These are phyloP conservation scores for Baryphthengus martii DNA, from an alignment of 2,113 vertebrate species.

Conservation along the genomic window DNA sequence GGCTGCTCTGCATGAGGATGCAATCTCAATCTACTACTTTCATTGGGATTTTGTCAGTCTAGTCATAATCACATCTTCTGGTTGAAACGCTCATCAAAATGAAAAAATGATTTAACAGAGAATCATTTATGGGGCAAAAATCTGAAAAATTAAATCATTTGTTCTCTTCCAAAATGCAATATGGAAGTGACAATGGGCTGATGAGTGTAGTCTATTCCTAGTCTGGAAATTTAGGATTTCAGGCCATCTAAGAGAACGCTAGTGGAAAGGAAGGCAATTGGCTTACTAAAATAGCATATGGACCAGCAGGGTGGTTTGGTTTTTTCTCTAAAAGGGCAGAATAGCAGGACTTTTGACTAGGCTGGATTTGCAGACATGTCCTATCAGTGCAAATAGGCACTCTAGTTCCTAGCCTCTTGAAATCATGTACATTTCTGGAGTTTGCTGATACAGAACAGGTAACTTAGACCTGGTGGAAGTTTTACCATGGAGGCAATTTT, in stretches of 20 bases:
- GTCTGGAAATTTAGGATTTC: background rate
- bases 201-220: background rate
- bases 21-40: background rate
- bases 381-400: background rate
- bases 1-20: background rate
- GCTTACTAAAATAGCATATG: background rate
- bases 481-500: background rate
- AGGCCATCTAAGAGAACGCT: background rate
- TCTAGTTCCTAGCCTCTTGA: background rate
- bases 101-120: background rate
- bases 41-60: conserved; percentile 6
- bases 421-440: background rate
- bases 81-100: background rate
- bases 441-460: background rate
- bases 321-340: background rate
- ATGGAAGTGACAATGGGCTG: background rate
- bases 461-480: background rate
- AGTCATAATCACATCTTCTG: background rate
- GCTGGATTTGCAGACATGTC: background rate
- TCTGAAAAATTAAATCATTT: background rate
- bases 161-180: background rate
- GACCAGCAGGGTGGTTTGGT: background rate
- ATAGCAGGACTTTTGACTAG: background rate
- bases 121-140: background rate
- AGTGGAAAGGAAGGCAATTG: background rate